Percentiles rank a stretch among this genome's conserved stretches.
Conservation (phyloP, 2,113 vertebrate genomes). For the Pristiophorus japonicus region DNA sequence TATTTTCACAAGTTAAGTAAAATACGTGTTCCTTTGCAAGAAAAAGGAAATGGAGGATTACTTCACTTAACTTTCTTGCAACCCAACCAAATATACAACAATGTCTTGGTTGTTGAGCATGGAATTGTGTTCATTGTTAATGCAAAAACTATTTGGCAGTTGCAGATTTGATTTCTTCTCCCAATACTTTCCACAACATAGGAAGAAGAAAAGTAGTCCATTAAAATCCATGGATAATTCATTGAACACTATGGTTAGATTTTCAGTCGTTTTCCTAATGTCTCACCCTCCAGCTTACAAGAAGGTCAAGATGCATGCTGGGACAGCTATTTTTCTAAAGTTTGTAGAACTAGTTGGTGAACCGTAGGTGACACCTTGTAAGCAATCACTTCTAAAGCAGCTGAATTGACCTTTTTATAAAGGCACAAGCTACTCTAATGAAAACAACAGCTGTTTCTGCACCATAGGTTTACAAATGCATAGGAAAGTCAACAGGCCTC, state of each 20-base stretch:
- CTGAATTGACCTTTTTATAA: constrained; percentile 40
- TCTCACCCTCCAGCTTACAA: constrained; percentile 34
- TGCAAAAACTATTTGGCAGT: neutral
- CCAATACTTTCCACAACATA: neutral
- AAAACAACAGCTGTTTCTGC: constrained; percentile 39
- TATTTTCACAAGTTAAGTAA: neutral
- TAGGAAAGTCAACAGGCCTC: constrained; percentile 34
- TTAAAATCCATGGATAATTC: constrained; percentile 42
- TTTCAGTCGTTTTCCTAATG: neutral
- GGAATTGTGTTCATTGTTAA: neutral
- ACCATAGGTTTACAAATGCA: constrained; percentile 30
- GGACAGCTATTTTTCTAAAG: constrained; percentile 39
- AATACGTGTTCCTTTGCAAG: neutral
- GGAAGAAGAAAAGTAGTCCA: neutral
- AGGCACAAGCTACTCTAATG: constrained; percentile 33
- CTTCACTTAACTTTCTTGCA: neutral
- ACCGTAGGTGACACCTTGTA: constrained; percentile 17
- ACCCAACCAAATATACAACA: neutral
- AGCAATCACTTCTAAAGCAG: constrained; percentile 38
- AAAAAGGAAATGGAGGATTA: constrained; percentile 5
- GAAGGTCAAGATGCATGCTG: constrained; percentile 33
- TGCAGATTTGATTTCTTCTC: neutral
- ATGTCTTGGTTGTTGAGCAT: neutral
- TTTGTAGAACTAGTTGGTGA: constrained; percentile 39
- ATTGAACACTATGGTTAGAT: constrained; percentile 39